Conservation (phyloP, 2,113 vertebrate genomes). For the Oreochromis aureus region DNA sequence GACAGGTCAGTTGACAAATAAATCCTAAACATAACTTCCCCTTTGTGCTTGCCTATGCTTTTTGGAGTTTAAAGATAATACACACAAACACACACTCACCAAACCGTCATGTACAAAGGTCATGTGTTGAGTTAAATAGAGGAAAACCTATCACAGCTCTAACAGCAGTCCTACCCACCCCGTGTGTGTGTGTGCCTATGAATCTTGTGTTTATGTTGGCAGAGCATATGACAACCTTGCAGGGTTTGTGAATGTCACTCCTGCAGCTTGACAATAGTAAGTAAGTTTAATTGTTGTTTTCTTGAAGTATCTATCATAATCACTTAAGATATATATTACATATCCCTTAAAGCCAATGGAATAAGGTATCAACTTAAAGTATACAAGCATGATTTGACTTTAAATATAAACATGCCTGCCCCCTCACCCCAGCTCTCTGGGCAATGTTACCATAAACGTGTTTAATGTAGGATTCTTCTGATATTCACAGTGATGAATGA, state of each 20-base stretch:
- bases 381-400: background rate
- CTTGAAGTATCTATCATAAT: background rate
- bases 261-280: background rate
- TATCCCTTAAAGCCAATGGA: background rate
- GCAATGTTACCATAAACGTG: background rate
- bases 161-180: background rate
- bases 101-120: constrained; percentile 23
- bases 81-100: background rate
- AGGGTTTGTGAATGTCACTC: constrained; percentile 37
- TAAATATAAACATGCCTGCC: background rate
- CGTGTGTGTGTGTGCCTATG: background rate
- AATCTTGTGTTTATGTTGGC: background rate
- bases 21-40: background rate
- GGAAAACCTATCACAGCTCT: background rate
- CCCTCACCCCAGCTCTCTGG: background rate
- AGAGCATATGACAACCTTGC: constrained; percentile 10
- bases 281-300: background rate
- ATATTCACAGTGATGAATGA: background rate
- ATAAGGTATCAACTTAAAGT: background rate
- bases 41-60: background rate
- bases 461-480: background rate
- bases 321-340: background rate
- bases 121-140: constrained; percentile 23
- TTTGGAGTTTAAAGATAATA: background rate
- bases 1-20: background rate